A percentile compares a stretch with the other conserved stretches of the same genome.
Conservation (phyloP, 2,888 invertebrate species). For the Calliscelio sp. region DNA sequence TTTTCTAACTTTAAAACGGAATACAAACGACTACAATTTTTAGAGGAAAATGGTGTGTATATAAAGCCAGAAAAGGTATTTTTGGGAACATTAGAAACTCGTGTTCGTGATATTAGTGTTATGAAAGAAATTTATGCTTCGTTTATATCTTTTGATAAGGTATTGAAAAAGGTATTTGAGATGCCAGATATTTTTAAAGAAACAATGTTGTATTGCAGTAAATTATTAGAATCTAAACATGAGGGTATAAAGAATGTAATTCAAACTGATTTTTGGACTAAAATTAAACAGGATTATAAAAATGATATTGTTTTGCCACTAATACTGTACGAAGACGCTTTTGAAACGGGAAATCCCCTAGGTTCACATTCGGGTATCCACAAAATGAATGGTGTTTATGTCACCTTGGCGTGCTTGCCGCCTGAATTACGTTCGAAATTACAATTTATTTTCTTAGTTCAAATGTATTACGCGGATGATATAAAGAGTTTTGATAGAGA, state of each 20-base stretch:
- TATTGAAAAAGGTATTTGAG: conserved; percentile 33
- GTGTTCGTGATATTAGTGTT: background rate
- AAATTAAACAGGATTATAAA: background rate
- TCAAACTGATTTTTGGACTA: conserved; percentile 44
- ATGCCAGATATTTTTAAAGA: conserved; percentile 23
- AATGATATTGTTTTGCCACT: conserved; percentile 22
- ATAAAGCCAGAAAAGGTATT: conserved; percentile 29
- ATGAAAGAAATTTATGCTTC: conserved; percentile 25
- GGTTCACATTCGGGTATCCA: conserved; percentile 43
- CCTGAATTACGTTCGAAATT: conserved; percentile 46
- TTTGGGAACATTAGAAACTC: conserved; percentile 15
- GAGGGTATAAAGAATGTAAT: conserved; percentile 31
- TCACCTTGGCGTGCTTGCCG: conserved; percentile 34
- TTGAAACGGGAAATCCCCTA: conserved; percentile 50
- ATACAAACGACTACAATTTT: conserved; percentile 36
- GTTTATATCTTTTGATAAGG: conserved; percentile 30
- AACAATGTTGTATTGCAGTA: background rate
- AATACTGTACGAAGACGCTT: conserved; percentile 42
- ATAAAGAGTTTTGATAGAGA: conserved; percentile 6
- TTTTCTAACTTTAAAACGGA: conserved; percentile 32
- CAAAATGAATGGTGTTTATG: conserved; percentile 47
- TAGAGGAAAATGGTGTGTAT: conserved; percentile 10
- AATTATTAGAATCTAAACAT: background rate
- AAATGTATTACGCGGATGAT: conserved; percentile 49
- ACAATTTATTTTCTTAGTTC: conserved; percentile 38